phyloP scores from a whole-genome alignment of 2,888 invertebrate species.

The Chrysolina oricalcia region DNA sequence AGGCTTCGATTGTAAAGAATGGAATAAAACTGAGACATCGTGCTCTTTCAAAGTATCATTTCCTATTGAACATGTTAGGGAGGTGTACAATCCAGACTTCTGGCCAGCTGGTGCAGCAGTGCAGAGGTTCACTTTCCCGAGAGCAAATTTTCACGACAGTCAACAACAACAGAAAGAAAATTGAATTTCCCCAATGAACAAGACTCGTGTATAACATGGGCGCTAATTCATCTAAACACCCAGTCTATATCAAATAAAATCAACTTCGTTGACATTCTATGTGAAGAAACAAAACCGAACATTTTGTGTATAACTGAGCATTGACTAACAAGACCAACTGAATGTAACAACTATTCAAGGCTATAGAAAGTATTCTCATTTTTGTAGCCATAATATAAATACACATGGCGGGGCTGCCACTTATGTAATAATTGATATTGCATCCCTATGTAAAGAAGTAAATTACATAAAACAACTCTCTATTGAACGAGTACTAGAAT shows the following conservation, averaged over 20 bases:
- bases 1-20: constrained; percentile 21
- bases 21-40: constrained; percentile 20
- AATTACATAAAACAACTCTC: constrained; percentile 26
- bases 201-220: constrained; percentile 1
- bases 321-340: constrained; percentile 28
- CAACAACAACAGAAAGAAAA: constrained; percentile 25
- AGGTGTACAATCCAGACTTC: constrained; percentile 31
- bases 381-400: constrained; percentile 21
- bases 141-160: constrained; percentile 27
- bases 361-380: constrained; percentile 24
- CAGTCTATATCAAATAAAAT: constrained; percentile 23
- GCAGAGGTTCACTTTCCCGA: constrained; percentile 29
- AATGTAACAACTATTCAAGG: constrained; percentile 20
- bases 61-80: constrained; percentile 24
- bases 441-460: constrained; percentile 23
- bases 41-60: constrained; percentile 27
- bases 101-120: constrained; percentile 29
- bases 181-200: constrained; percentile 20
- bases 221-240: constrained; percentile 14
- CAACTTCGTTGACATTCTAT: constrained; percentile 27
- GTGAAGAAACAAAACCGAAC: constrained; percentile 27
- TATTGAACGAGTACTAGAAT: constrained; percentile 6
- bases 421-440: constrained; percentile 23
- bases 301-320: constrained; percentile 29
- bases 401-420: constrained; percentile 22